phyloP scores from a whole-genome alignment of 2,113 vertebrate genomes.

The Laticauda laticaudata region DNA sequence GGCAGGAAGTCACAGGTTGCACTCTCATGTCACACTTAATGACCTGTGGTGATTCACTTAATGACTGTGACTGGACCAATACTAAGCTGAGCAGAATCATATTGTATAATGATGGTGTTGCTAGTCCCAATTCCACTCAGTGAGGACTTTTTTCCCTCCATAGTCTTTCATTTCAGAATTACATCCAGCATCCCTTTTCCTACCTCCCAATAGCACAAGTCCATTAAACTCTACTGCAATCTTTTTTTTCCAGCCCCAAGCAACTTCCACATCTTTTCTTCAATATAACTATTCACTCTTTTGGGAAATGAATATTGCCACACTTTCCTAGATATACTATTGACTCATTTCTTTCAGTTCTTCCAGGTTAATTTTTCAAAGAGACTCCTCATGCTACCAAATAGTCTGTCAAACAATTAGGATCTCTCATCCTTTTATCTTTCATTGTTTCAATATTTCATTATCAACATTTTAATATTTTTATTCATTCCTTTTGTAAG shows the following conservation, averaged over 20 bases:
- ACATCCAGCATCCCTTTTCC: background rate
- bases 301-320: background rate
- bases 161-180: background rate
- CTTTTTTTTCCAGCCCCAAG: background rate
- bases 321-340: background rate
- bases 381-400: background rate
- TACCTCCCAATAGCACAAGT: background rate
- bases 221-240: background rate
- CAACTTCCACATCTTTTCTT: background rate
- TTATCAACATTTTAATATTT: background rate
- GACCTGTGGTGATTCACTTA: background rate
- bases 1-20: background rate
- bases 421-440: background rate
- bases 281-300: background rate
- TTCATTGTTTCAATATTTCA: background rate
- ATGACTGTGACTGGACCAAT: background rate
- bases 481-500: background rate
- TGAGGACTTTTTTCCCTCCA: background rate
- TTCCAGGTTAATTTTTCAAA: background rate
- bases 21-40: background rate
- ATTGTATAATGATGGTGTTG: background rate
- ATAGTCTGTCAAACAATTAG: background rate
- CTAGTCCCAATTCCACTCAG: background rate
- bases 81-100: background rate
- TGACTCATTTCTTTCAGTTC: background rate